Evolutionary conservation across 2,113 vertebrate species (phyloP).

Genomic region (Alethe castanea): DNA sequence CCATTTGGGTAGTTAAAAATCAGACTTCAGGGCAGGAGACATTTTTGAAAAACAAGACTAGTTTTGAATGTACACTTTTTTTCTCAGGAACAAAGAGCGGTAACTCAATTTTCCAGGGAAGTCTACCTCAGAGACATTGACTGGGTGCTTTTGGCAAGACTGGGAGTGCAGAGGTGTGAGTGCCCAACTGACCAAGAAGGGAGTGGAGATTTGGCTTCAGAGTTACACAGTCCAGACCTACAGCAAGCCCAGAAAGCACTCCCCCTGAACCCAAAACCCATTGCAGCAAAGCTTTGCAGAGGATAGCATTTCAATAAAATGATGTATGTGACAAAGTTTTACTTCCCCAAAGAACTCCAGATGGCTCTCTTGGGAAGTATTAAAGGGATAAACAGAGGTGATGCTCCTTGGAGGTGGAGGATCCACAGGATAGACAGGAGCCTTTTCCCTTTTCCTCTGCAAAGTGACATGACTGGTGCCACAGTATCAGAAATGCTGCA

Average conservation of each 20-base stretch:
- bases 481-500: slow-evolving; percentile 39
- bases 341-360: neutral
- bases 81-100: neutral
- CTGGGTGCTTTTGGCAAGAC: neutral
- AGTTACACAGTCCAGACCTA: slow-evolving; percentile 2
- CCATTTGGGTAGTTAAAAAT: neutral
- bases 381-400: slow-evolving; percentile 14
- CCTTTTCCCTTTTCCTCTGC: neutral
- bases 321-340: neutral
- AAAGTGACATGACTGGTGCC: slow-evolving; percentile 20
- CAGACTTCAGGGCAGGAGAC: neutral
- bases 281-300: neutral
- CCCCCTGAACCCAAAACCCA: neutral
- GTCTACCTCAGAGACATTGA: neutral
- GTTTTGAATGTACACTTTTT: neutral
- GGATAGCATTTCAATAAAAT: neutral
- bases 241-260: neutral
- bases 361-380: neutral
- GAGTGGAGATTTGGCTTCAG: neutral
- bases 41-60: neutral
- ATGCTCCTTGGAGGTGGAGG: neutral
- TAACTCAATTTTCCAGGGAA: neutral
- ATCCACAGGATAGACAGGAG: neutral
- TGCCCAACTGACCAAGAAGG: neutral
- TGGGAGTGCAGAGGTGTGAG: neutral